phyloP scores from a whole-genome alignment of 2,797 vertebrate species.

The Bradypus variegatus region DNA sequence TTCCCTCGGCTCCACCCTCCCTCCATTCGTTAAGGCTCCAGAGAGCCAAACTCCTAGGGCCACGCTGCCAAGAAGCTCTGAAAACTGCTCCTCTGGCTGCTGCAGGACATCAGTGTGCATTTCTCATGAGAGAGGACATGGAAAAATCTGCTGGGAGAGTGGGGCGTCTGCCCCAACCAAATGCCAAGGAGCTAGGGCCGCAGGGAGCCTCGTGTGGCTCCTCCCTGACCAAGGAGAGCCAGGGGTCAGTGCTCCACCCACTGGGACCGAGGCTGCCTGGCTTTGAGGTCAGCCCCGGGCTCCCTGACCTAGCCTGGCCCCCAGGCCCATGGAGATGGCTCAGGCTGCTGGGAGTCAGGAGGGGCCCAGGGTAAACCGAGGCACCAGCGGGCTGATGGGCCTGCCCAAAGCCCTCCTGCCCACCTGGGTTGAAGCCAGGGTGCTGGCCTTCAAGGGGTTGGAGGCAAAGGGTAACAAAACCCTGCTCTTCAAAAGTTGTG shows the following conservation, averaged over 20 bases:
- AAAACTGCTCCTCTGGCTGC: conserved; percentile 30
- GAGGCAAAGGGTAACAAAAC: neutral
- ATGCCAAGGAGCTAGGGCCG: neutral
- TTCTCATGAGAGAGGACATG: conserved; percentile 32
- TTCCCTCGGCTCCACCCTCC: conserved; percentile 30
- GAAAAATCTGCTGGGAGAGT: neutral
- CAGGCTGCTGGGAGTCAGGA: neutral
- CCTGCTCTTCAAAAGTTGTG: neutral
- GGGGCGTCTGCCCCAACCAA: neutral
- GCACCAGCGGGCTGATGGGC: neutral
- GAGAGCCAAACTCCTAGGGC: neutral
- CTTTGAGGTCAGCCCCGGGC: neutral
- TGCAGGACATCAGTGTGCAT: neutral
- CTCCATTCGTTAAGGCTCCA: neutral
- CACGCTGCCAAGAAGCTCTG: conserved; percentile 31
- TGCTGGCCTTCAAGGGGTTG: neutral
- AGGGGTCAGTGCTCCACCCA: neutral
- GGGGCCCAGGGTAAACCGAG: neutral
- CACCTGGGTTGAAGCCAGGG: neutral
- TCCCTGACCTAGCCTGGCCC: neutral
- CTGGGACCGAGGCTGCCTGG: neutral
- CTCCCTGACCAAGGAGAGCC: neutral
- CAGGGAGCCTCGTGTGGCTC: neutral
- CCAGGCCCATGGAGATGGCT: neutral
- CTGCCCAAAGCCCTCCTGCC: neutral